Base-by-base conservation (phyloP, 2,113 vertebrate genomes). In the Callospermophilus lateralis region DNA sequence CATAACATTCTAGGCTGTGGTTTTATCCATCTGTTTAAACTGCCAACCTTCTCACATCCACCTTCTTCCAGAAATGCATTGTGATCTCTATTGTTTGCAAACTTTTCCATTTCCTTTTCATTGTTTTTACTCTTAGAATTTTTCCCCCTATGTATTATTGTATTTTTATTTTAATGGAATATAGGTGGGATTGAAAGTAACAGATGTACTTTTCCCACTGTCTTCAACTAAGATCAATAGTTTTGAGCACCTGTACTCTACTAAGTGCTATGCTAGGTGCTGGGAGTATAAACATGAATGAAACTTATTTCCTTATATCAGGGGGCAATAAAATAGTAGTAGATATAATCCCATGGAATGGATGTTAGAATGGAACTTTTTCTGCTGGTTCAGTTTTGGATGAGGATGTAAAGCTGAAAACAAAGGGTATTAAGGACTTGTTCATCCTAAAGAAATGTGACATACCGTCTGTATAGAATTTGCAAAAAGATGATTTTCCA, bases 101-200 rank as follows among this genome's bases (percentile, higher is more conserved):
- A 84, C 19, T 63, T 16, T 20, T 94, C 70, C 84, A 24, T 20
- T 96, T 87, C 45, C 15, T 74, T 37, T 76, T 94, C 28, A 72
- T 84, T 92, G 4, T 58, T 95, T 78, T 95, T 83, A 2, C 2
- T 89, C 63, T 89, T 96, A 83, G n/a, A 93, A n/a, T 11, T 85
- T 96, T 94, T 87, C 89, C 90, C 10, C 24, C 58, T 89, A 61
- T 67, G 12, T 84, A 4, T 26, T 63, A 12, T 11, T 90, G 1
- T 88, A 81, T n/a, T 89, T 95, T 85, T 88, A 85, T 94, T 88
- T 93, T 86, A 90, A 70, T 90, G 79, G 34, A 65, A 51, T 80
- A 45, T 51, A 90, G 72, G 70, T 91, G 26, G 48, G 61, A 88
- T 67, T 92, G 24, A 58, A 34, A 87, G 20, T 37, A 53, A 79